A percentile compares a stretch with the other conserved stretches of the same genome.
phyloP scores from a whole-genome alignment of 2,888 invertebrate genomes.

The Aethes cnicana region DNA sequence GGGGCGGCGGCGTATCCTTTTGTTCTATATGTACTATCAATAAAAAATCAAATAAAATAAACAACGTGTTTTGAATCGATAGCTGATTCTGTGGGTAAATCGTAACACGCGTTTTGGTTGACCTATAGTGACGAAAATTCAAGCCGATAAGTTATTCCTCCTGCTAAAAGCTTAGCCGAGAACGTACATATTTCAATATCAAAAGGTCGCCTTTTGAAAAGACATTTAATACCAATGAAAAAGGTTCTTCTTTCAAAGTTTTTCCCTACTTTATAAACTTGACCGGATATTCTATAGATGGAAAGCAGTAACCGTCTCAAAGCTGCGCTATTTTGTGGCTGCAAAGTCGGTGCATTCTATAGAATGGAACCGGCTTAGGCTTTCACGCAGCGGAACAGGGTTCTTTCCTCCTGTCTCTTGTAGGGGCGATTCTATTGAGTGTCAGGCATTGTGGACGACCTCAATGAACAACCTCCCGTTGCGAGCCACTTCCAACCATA shows the following conservation, averaged over 20 bases:
- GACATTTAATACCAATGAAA: conserved; percentile 31
- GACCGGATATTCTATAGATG: conserved; percentile 50
- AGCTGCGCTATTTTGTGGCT: conserved; percentile 45
- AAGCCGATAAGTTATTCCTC: too few relatives aligned
- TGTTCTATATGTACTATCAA: too few relatives aligned
- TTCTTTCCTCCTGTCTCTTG: conserved; percentile 52
- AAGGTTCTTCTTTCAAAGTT: conserved; percentile 35
- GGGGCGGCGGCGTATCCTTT: too few relatives aligned
- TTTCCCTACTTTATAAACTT: conserved; percentile 42
- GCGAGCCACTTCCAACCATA: conserved; percentile 2
- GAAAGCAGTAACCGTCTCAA: conserved; percentile 46
- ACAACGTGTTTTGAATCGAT: too few relatives aligned
- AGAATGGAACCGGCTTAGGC: conserved; percentile 57
- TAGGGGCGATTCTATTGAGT: conserved; percentile 57
- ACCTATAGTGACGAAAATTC: too few relatives aligned
- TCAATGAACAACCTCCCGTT: conserved; percentile 44
- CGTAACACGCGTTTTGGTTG: too few relatives aligned
- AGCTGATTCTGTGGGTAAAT: too few relatives aligned
- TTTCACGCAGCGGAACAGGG: conserved; percentile 59
- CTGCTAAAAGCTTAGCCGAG: too few relatives aligned
- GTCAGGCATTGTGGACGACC: conserved; percentile 50
- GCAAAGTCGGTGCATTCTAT: conserved; percentile 44
- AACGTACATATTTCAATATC: too few relatives aligned
- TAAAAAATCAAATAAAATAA: too few relatives aligned
- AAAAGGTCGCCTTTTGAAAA: neutral